phyloP scores from a whole-genome alignment of 2,113 vertebrate species.

The Cygnus buccinator region DNA sequence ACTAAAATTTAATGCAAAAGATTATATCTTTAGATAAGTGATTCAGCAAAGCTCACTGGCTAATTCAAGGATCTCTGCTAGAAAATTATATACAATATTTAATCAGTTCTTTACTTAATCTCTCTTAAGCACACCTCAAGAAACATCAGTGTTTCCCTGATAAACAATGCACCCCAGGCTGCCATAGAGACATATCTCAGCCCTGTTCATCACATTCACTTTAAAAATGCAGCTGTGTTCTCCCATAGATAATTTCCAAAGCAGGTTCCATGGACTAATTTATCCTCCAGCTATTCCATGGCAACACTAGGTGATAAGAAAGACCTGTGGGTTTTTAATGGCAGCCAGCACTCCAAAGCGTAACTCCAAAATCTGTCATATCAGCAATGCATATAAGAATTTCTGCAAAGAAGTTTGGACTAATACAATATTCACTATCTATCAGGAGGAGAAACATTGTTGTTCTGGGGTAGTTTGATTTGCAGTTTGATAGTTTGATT shows the following conservation, averaged over 20 bases:
- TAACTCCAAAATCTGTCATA: neutral
- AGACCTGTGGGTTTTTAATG: neutral
- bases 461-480: neutral
- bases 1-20: neutral
- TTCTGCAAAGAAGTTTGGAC: neutral
- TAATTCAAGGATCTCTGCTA: neutral
- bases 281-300: neutral
- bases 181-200: neutral
- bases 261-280: neutral
- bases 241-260: neutral
- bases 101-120: neutral
- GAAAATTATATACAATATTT: neutral
- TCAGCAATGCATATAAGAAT: neutral
- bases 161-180: neutral
- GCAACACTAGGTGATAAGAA: neutral
- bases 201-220: neutral
- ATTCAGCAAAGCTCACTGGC: neutral
- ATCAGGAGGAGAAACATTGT: neutral
- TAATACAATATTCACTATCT: neutral
- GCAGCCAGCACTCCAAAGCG: neutral
- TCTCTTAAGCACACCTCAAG: neutral
- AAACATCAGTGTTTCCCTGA: neutral
- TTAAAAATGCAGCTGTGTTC: neutral
- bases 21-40: neutral
- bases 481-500: too few relatives aligned